Percentiles rank a stretch among this genome's conserved stretches.
These are phyloP conservation scores for Harmothoe impar DNA, from an alignment of 2,888 invertebrate genomes.

Conservation along the genomic window DNA sequence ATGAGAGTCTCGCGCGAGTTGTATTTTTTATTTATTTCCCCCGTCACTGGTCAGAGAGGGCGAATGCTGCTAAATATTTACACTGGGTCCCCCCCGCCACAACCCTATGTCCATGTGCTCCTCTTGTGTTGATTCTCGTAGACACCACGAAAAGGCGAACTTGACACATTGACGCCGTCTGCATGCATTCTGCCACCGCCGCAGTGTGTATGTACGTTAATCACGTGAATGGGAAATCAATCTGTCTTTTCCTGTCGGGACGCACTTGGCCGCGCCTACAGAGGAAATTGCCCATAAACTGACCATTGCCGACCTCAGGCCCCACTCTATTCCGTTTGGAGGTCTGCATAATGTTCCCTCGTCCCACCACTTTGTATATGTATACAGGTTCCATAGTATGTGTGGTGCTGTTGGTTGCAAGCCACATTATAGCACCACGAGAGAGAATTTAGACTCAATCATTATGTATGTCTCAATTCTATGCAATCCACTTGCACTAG, in stretches of 20 bases:
- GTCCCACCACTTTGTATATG: too few species aligned
- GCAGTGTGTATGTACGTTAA: neutral
- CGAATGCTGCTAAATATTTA: neutral
- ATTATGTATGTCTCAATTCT: too few species aligned
- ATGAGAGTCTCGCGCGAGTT: neutral
- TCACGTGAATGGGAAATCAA: constrained; percentile 55
- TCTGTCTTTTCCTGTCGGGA: neutral
- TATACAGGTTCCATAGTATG: too few species aligned
- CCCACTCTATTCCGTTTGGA: too few species aligned
- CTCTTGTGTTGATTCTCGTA: neutral
- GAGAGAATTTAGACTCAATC: too few species aligned
- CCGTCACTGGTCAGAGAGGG: neutral
- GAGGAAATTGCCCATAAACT: constrained; percentile 44
- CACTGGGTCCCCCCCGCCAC: neutral
- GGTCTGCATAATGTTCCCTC: too few species aligned
- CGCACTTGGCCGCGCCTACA: neutral
- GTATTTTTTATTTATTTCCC: neutral
- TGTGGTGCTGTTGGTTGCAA: too few species aligned
- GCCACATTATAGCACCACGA: too few species aligned
- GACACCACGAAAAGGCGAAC: neutral
- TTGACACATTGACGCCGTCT: neutral
- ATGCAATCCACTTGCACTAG: too few species aligned
- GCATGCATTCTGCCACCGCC: too few species aligned
- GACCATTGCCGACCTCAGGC: too few species aligned
- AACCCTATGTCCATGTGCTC: neutral